Conservation (phyloP, 92 coral and sea anemone genomes). For the Galaxea fascicularis region DNA sequence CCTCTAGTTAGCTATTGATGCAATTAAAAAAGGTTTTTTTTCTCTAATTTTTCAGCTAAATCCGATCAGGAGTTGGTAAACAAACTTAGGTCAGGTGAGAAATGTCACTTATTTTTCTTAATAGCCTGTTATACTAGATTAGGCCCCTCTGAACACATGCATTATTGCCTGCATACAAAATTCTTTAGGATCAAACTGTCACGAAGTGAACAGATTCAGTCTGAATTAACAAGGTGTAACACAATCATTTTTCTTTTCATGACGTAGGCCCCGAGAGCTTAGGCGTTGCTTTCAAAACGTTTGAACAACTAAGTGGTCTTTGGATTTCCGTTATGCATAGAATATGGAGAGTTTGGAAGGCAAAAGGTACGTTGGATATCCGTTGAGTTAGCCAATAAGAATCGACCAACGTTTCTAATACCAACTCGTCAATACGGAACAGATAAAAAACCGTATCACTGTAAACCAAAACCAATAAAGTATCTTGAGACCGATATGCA, state of each 20-base stretch:
- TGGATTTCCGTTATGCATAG: slow-evolving; percentile 94
- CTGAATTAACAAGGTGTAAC: slow-evolving; percentile 15
- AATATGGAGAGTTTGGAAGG: slow-evolving; percentile 96
- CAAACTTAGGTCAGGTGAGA: slow-evolving; percentile 72
- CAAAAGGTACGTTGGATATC: slow-evolving; percentile 77
- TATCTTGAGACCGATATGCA: slow-evolving; percentile 17
- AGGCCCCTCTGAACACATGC: background rate
- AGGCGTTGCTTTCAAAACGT: slow-evolving; percentile 94
- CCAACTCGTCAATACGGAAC: background rate
- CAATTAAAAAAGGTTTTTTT: background rate
- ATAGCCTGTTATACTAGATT: background rate
- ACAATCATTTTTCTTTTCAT: slow-evolving; percentile 37
- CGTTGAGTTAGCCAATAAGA: slow-evolving; percentile 24
- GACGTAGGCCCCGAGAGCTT: slow-evolving; percentile 84
- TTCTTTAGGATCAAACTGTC: background rate
- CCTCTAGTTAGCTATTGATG: background rate
- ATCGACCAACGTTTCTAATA: background rate
- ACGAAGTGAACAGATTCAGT: background rate
- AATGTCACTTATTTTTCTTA: background rate
- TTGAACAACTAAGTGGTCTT: slow-evolving; percentile 87
- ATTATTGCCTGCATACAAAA: slow-evolving; percentile 44
- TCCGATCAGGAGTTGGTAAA: slow-evolving; percentile 77
- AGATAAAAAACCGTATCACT: background rate
- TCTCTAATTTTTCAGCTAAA: slow-evolving; percentile 60
- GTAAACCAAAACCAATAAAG: background rate